Evolutionary conservation across 2,113 vertebrate genomes (phyloP).

Genomic region (Pterocles orientalis): DNA sequence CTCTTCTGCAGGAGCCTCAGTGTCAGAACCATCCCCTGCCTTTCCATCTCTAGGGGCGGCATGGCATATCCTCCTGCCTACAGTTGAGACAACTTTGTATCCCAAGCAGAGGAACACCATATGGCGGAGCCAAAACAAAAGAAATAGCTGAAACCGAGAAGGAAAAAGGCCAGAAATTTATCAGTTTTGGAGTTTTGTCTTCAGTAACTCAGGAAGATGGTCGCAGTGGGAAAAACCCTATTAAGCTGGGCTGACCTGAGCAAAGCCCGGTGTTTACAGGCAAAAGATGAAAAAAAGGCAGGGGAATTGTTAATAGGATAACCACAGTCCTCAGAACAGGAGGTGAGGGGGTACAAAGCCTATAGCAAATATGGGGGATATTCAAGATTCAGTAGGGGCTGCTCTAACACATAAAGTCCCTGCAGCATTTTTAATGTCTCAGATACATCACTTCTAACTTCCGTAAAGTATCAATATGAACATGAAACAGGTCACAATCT

Average conservation of each 20-base stretch:
- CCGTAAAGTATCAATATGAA: not conserved
- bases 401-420: not conserved
- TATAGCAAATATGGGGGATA: not conserved
- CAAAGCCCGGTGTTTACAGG: not conserved
- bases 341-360: not conserved
- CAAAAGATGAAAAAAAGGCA: rapidly evolving
- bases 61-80: not conserved
- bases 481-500: not conserved
- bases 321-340: not conserved
- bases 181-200: not conserved
- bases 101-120: rapidly evolving
- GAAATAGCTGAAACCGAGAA: not conserved
- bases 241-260: not conserved
- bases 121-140: not conserved
- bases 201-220: not conserved
- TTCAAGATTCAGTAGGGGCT: not conserved
- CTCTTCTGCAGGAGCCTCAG: not conserved
- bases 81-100: not conserved
- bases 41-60: not conserved
- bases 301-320: not conserved
- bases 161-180: not conserved
- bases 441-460: not conserved
- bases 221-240: not conserved
- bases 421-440: not conserved
- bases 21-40: not conserved